phyloP scores from a whole-genome alignment of 2,113 vertebrate genomes.

The Accipiter virgatus region DNA sequence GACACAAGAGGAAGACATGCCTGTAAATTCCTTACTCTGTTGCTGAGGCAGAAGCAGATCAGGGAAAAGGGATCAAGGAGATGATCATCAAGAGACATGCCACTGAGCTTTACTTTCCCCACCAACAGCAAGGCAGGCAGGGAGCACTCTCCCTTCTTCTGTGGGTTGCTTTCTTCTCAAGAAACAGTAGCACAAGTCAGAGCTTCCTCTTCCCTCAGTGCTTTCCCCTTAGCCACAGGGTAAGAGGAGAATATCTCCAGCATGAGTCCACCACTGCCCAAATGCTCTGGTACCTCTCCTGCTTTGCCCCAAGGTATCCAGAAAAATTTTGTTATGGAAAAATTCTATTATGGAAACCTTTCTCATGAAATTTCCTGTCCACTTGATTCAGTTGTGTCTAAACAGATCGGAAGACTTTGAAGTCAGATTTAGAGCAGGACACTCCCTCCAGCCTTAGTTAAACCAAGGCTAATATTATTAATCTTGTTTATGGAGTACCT shows the following conservation, averaged over 20 bases:
- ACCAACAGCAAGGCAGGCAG: neutral
- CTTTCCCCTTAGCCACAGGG: neutral
- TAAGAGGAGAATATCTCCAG: neutral
- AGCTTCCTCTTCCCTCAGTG: neutral
- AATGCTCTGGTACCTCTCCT: neutral
- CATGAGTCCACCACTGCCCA: neutral
- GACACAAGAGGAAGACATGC: neutral
- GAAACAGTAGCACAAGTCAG: neutral
- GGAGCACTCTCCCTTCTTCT: neutral
- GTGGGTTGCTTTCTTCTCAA: neutral
- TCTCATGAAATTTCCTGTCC: conserved; percentile 45
- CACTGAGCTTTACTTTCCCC: neutral
- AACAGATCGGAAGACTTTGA: conserved; percentile 41
- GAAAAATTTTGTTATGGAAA: conserved; percentile 19
- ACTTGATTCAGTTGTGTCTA: conserved; percentile 39
- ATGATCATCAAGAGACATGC: neutral
- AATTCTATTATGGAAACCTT: conserved; percentile 38
- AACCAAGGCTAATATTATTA: conserved; percentile 19
- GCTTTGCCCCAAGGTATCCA: conserved; percentile 3
- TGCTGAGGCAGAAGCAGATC: neutral
- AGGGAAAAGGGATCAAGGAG: neutral
- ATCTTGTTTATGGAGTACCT: neutral
- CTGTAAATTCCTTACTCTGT: neutral
- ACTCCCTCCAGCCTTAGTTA: conserved; percentile 8
- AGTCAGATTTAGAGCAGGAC: conserved; percentile 52